Base-by-base conservation (phyloP, 2,888 invertebrate genomes). In the Antitype chi region DNA sequence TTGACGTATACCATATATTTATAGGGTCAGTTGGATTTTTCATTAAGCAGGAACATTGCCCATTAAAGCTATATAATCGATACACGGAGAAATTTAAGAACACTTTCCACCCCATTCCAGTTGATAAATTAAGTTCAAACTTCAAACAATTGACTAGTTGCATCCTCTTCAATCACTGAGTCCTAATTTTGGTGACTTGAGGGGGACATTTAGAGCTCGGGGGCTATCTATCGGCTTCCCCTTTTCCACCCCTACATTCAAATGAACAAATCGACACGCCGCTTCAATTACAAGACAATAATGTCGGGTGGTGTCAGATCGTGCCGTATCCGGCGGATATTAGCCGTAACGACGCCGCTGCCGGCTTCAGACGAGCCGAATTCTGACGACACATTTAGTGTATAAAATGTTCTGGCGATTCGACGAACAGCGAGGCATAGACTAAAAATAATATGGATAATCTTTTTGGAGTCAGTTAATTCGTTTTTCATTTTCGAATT, bases 321-420 rank as follows among this genome's bases (percentile, higher is more conserved):
- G 90, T 88, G 90, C 88, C 93, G 92, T 95, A 94, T 96, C 96
- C 96, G 96, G 89, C 96, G 96, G 96, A 96, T 95, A 96, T 95
- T 93, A 93, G 90, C 90, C 94, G 92, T 91, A 92, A 91, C 94
- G 93, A 92, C 91, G 86, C 66, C 20, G 72, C 87, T 87, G 76
- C 83, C 87, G 86, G 88, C 94, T 93, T 94, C 94, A 94, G 91
- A 93, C 88, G 90, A 87, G 89, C 94, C 94, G 94, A 95, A 94
- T 91, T 94, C 91, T 91, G 96, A 94, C 93, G 96, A 96, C 95
- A 95, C 89, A 94, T 96, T 95, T 95, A 96, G 90, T 89, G 89
- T 91, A 88, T 91, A 90, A 89, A 74, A 62, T 85, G 59, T 70
- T 76, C 73, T 85, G 80, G 84, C 74, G 75, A 87, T 89, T 88